These are phyloP conservation scores for Calephelis perditalis DNA, from an alignment of 2,888 invertebrate genomes.

Conservation along the genomic window DNA sequence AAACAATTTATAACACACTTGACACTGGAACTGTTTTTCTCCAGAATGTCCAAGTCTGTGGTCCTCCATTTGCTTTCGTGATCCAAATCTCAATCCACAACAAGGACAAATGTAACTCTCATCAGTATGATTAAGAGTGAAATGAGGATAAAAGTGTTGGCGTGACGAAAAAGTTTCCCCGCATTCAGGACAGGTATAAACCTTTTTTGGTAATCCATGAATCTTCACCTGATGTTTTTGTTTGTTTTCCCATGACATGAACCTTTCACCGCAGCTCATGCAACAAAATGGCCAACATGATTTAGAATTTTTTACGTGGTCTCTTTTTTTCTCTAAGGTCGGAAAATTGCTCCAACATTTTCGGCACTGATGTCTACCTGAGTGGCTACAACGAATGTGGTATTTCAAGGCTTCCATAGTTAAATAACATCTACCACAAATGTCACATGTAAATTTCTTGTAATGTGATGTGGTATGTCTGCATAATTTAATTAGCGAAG, in stretches of 20 bases:
- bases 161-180: conserved; percentile 41
- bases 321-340: conserved; percentile 42
- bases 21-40: conserved; percentile 62
- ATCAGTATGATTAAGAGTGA: conserved; percentile 49
- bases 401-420: conserved; percentile 53
- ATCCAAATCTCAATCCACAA: conserved; percentile 51
- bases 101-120: conserved; percentile 48
- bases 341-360: conserved; percentile 59
- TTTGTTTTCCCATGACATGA: conserved; percentile 57
- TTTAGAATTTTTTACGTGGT: conserved; percentile 46
- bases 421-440: conserved; percentile 56
- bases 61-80: conserved; percentile 47
- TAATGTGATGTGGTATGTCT: conserved; percentile 61
- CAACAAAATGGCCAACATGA: conserved; percentile 56
- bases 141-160: conserved; percentile 55
- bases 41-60: conserved; percentile 70
- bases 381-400: conserved; percentile 52
- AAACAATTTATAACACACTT: conserved; percentile 67
- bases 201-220: conserved; percentile 43
- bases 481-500: conserved; percentile 49
- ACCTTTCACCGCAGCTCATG: conserved; percentile 52
- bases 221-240: conserved; percentile 46
- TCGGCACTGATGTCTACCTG: conserved; percentile 48
- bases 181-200: conserved; percentile 56
- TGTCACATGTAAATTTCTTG: conserved; percentile 54